Percentiles rank a stretch among this genome's conserved stretches.
Evolutionary conservation across 2,113 vertebrate species (phyloP).

Genomic region (Mesembrinibis cayennensis): DNA sequence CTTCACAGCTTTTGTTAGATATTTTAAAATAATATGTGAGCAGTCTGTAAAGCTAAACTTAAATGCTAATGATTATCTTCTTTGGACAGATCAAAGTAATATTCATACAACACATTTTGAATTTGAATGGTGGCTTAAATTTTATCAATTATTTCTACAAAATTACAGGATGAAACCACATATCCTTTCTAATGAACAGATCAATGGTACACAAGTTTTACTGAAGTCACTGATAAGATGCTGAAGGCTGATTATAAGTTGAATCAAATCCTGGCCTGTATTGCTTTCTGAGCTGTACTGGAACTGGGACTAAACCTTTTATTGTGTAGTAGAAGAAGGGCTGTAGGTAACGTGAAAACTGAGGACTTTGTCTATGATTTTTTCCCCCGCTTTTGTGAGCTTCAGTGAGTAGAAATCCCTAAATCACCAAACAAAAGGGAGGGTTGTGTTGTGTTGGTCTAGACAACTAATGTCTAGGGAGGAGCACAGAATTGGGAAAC

Average conservation of each 20-base stretch:
- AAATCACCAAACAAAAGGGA: not conserved
- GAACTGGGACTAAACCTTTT: not conserved
- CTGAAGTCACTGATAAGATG: not conserved
- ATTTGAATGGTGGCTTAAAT: not conserved
- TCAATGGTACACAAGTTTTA: not conserved
- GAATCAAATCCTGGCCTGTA: rapidly evolving
- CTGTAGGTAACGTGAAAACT: not conserved
- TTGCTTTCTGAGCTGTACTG: not conserved
- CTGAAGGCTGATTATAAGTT: not conserved
- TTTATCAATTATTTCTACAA: not conserved
- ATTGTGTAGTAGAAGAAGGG: not conserved
- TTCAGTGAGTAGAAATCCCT: not conserved
- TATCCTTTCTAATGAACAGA: not conserved
- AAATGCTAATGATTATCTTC: not conserved
- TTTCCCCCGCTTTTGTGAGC: not conserved
- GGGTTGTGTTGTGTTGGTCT: not conserved
- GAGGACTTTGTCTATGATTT: not conserved
- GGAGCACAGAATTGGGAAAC: not conserved
- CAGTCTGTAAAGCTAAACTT: not conserved
- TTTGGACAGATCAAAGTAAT: not conserved
- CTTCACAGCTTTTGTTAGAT: not conserved
- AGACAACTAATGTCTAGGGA: not conserved
- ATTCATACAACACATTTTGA: not conserved
- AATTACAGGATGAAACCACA: not conserved
- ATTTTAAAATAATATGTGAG: not conserved